phyloP scores from a whole-genome alignment of 2,888 invertebrate genomes.

The Stenolophus ochropezus region DNA sequence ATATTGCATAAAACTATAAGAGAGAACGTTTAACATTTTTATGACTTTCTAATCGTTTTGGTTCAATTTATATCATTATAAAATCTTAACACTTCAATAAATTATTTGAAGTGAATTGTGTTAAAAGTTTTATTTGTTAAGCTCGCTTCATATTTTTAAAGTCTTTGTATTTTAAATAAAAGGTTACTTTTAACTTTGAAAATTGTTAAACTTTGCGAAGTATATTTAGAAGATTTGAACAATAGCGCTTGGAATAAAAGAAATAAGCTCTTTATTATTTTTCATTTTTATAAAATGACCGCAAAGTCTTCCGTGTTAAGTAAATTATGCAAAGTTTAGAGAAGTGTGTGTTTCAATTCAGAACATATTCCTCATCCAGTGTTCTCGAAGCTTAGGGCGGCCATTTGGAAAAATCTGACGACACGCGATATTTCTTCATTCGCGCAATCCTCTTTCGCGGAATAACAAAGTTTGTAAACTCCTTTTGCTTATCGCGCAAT shows the following conservation, averaged over 20 bases:
- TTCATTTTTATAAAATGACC: background rate
- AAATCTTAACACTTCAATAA: no score
- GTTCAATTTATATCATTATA: no score
- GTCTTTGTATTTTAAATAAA: no score
- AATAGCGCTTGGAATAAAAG: background rate
- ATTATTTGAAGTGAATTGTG: no score
- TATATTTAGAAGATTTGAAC: slow-evolving; percentile 11
- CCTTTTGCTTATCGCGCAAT: slow-evolving; percentile 50
- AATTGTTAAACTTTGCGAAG: background rate
- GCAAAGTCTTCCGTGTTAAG: background rate
- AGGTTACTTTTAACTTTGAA: background rate
- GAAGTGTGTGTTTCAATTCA: slow-evolving; percentile 5
- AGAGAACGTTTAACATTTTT: no score
- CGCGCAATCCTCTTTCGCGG: slow-evolving; percentile 26
- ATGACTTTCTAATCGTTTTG: no score
- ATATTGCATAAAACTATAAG: no score
- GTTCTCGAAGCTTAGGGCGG: slow-evolving; percentile 23
- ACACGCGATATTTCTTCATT: slow-evolving; percentile 44
- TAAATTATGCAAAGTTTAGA: slow-evolving; percentile 19
- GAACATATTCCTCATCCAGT: slow-evolving; percentile 10
- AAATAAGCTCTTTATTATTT: slow-evolving; percentile 23
- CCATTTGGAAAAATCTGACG: slow-evolving; percentile 40
- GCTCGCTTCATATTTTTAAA: no score
- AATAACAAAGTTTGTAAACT: slow-evolving; percentile 41
- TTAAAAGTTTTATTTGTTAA: no score